Evolutionary conservation across 2,113 vertebrate species (phyloP), one percentile per base, ranked within the genome.

Genomic region (Brachypteracias leptosomus): DNA sequence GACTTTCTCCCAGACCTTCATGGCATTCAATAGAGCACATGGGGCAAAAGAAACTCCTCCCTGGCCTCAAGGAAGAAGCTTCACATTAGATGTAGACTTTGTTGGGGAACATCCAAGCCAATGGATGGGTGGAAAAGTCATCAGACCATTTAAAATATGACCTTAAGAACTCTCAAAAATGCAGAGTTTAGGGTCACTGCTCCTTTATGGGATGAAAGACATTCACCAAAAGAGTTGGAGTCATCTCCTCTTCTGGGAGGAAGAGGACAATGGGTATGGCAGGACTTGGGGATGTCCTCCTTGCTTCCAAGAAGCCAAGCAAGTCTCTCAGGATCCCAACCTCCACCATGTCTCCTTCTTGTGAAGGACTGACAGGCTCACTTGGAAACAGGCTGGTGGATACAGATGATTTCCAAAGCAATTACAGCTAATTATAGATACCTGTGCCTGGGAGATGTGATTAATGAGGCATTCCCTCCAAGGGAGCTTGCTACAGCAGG

Each of bases 91-190:
- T 2, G 16, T 1, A 47, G 44, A 40, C 2, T 22, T 28, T 10
- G 28, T 16, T n/a, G 44, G 54, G 31, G 26, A 82, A 79, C 7
- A 13, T 26, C 57, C 0, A 7, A 73, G 38, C 13, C 71, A 68
- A 19, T 3, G 3, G 22, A 36, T 16, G 31, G 67, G 20, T 57
- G 63, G 35, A 42, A 55, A 31, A 84, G 24, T 18, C 76, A 63
- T 11, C 40, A 51, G 10, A 19, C 18, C 12, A 7, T 28, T 29
- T 26, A 44, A 86, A 58, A 59, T 0, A n/a, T 0, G 9, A 38
- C 11, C 33, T 16, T 14, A 66, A 89, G 52, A 82, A 8, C 13
- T 5, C 17, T 28, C 63, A 28, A 7, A 66, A 25, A 2, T 4
- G 29, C 61, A 78, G 40, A 31, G 29, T 51, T 40, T 24, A 11